Base-by-base conservation (phyloP, 2,113 vertebrate genomes). In the Ptychochromis oligacanthus region DNA sequence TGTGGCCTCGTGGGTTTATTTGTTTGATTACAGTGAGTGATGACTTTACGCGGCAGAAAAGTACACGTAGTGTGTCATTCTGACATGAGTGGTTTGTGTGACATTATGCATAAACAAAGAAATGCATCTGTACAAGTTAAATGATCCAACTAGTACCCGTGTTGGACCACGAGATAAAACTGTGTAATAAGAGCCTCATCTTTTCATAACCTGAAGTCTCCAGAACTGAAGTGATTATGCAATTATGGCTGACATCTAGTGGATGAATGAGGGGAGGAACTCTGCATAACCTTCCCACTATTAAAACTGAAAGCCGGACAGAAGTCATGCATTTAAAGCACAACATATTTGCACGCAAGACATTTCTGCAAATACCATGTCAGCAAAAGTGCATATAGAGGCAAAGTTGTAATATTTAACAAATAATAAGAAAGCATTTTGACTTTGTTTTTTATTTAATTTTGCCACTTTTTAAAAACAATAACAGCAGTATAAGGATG, bases 231-330 rank as follows among this genome's bases (percentile, higher is more conserved):
- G 40, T 3, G 3, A 40, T 80, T 88, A 56, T 86, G 78, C 78
- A 55, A 76, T 6, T 3, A 58, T 85, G 79, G 46, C 81, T 87
- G 91, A 70, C 89, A 84, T 76, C 86, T 94, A 52, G 87, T 87
- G 92, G 89, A 20, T 40, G 52, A 83, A 5, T 9, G 46, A 28
- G 20, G 26, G 7, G 75, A 46, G 28, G 4, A 80, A 22, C 24
- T 59, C 22, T 36, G 14, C 7, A 20, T 4, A 52, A 40, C 3
- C 0, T 8, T 4, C 18, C 46, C 31, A 31, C 26, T 57, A 2
- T 26, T 54, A n/a, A n/a, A n/a, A n/a, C n/a, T n/a, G n/a, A n/a
- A n/a, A n/a, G n/a, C n/a, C n/a, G n/a, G n/a, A 46, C 8, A 72
- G 52, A 49, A 72, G 18, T 2, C 46, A 2, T 52, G 46, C 18